A percentile compares a stretch with the other conserved stretches of the same genome.
These are phyloP conservation scores for Actinemys pallida DNA, from an alignment of 2,113 vertebrate genomes.

Conservation along the genomic window DNA sequence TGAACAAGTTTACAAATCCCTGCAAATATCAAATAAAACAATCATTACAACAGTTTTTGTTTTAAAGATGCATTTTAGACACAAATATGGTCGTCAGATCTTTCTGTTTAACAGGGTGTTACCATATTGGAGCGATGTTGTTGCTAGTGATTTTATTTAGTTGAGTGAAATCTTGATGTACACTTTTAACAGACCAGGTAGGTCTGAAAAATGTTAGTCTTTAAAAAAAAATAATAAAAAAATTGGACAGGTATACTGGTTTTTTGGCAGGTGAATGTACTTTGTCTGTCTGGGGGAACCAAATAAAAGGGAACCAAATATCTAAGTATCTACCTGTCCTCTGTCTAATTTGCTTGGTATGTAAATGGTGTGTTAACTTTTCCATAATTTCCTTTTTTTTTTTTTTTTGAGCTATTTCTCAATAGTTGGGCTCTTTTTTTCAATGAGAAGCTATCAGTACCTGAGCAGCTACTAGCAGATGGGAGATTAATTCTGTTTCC, in stretches of 20 bases:
- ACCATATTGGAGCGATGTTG: too few species aligned
- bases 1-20: background rate
- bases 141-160: background rate
- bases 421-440: too few species aligned
- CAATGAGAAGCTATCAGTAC: too few species aligned
- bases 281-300: too few species aligned
- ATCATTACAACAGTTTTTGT: too few species aligned
- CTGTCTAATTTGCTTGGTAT: background rate
- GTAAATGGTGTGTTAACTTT: background rate
- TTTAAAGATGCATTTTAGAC: background rate
- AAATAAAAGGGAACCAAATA: background rate
- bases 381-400: background rate
- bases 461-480: too few species aligned
- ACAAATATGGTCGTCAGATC: background rate
- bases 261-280: background rate
- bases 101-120: background rate
- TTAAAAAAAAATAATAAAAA: too few species aligned
- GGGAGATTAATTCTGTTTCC: too few species aligned
- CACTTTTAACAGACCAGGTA: background rate
- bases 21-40: background rate
- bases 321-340: background rate
- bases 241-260: background rate
- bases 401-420: too few species aligned
- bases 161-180: background rate
- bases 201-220: background rate